Evolutionary conservation across 2,888 invertebrate genomes (phyloP).

Genomic region (Dynastes maya): DNA sequence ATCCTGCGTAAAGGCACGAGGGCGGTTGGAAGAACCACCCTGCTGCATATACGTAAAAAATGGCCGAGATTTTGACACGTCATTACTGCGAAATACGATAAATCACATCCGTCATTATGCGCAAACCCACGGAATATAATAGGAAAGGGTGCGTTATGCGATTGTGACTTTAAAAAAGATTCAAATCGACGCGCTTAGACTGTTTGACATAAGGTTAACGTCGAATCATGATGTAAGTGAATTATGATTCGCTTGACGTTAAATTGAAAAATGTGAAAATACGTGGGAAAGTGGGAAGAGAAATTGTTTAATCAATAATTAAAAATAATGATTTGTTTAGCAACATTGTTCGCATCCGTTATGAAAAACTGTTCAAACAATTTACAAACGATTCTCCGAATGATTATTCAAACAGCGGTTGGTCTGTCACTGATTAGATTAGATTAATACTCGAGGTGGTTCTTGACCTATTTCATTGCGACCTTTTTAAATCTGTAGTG

Average conservation of each 20-base stretch:
- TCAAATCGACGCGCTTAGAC: neutral
- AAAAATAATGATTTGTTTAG: no score
- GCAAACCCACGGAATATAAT: neutral
- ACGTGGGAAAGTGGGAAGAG: no score
- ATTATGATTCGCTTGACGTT: neutral
- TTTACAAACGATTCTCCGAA: no score
- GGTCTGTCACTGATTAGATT: no score
- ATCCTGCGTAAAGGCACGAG: neutral
- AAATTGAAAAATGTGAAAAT: no score
- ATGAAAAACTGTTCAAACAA: no score
- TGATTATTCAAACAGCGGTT: no score
- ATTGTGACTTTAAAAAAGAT: neutral
- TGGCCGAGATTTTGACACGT: constrained; percentile 20
- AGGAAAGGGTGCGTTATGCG: neutral
- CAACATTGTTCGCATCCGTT: no score
- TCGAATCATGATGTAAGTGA: constrained; percentile 4
- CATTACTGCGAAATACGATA: constrained; percentile 19
- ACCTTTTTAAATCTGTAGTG: no score
- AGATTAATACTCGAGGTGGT: no score
- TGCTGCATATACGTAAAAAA: constrained; percentile 7
- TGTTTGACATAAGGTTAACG: neutral
- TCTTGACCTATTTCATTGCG: no score
- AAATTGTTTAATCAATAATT: no score
- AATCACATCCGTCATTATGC: constrained; percentile 18
- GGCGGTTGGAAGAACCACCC: neutral